Conservation (phyloP, 1,140 invertebrate species). For the Ceratosolen fusciceps region DNA sequence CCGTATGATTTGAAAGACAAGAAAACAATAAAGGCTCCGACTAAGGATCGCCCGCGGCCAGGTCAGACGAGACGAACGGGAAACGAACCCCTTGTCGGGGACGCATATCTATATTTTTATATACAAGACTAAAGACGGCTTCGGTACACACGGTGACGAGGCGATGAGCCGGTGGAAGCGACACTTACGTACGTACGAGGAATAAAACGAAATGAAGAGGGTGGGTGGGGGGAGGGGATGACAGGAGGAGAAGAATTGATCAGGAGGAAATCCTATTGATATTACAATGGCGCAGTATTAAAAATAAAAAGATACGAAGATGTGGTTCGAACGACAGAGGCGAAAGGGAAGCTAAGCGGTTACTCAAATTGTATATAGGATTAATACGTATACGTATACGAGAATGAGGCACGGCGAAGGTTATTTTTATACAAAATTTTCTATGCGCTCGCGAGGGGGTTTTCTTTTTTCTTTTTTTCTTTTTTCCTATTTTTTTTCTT, state of each 20-base stretch:
- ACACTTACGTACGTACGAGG: constrained; percentile 6
- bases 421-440: constrained; percentile 72
- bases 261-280: constrained; percentile 42
- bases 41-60: background rate
- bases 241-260: background rate
- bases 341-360: constrained; percentile 33
- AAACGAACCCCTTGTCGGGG: background rate
- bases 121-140: constrained; percentile 24
- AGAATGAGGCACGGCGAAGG: constrained; percentile 51
- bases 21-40: background rate
- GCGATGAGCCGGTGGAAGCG: background rate
- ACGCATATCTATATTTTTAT: constrained; percentile 39
- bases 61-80: background rate
- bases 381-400: constrained; percentile 55
- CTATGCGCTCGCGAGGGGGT: constrained; percentile 53
- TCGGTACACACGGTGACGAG: background rate
- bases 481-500: too few relatives aligned
- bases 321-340: constrained; percentile 1
- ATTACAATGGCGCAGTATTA: constrained; percentile 50
- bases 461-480: constrained; percentile 26
- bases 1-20: background rate
- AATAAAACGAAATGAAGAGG: too few relatives aligned
- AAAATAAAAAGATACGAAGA: constrained; percentile 19
- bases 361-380: constrained; percentile 66
- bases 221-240: too few relatives aligned